These are phyloP conservation scores for Cyrtonyx montezumae DNA, from an alignment of 2,113 vertebrate species.

Conservation along the genomic window DNA sequence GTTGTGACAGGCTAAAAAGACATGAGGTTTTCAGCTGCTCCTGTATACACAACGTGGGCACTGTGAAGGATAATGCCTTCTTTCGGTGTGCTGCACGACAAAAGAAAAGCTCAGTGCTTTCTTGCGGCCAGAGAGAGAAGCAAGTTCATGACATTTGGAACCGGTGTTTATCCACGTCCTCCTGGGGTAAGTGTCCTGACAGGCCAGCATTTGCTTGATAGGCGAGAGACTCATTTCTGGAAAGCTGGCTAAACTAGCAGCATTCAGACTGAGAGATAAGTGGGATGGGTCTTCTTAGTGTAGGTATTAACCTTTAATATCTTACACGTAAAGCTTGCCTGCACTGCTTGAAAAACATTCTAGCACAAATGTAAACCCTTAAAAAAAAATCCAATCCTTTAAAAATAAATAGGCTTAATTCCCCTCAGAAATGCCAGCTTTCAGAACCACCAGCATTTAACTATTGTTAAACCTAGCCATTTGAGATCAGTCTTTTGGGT, in stretches of 20 bases:
- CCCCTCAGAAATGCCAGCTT: neutral
- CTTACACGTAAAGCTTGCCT: slow-evolving; percentile 48
- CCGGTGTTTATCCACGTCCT: neutral
- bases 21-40: neutral
- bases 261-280: neutral
- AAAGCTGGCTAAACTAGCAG: neutral
- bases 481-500: slow-evolving; percentile 28
- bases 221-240: neutral
- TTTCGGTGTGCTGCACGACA: neutral
- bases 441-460: slow-evolving; percentile 27
- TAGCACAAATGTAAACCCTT: slow-evolving; percentile 43
- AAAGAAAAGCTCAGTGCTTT: neutral
- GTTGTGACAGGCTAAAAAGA: neutral
- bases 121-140: neutral
- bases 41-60: fast-evolving
- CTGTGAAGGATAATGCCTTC: neutral
- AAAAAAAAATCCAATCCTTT: slow-evolving; percentile 4
- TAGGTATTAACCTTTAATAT: slow-evolving; percentile 64
- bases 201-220: neutral
- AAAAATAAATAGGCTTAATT: slow-evolving; percentile 54
- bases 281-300: neutral
- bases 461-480: slow-evolving; percentile 10
- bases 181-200: neutral
- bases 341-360: slow-evolving; percentile 30
- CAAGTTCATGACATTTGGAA: neutral